Evolutionary conservation across 2,888 invertebrate genomes (phyloP), one percentile per base, ranked within the genome.

Genomic region (Spatulosminthurus flaviceps): DNA sequence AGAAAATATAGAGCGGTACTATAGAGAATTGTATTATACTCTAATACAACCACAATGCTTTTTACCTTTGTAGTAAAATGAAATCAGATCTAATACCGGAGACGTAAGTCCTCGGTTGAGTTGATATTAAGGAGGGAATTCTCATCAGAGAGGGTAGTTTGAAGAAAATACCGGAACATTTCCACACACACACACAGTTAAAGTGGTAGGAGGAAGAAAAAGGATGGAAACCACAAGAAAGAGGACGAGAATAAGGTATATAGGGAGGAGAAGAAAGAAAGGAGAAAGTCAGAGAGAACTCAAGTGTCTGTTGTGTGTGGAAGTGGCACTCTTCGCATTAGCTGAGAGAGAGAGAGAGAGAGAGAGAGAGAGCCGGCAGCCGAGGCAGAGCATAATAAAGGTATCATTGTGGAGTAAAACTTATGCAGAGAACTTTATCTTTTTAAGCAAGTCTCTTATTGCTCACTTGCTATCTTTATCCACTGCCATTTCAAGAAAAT

Each of bases 341-440:
- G 21, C 22, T 64, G 21, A 64, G 60, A 60, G 60, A 60, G 60
- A 60, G 60, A 19, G 19, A 60, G 16, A n/a, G n/a, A n/a, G n/a
- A n/a, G n/a, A n/a, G n/a, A n/a, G n/a, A n/a, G n/a, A n/a, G n/a
- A n/a, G n/a, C n/a, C n/a, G n/a, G n/a, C n/a, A 66, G 21, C 66
- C 24, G 66, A 29, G 24, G 28, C n/a, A 26, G 29, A n/a, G 67
- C n/a, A 72, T 51, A 72, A 72, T 34, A n/a, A 70, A 70, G 41
- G 70, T 70, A 70, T 70, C 34, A 41, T 70, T 70, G 70, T 29
- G 34, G 70, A 70, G 72, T 24, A 19, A 51, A 43, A 51, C 24
- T 72, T 72, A 42, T 51, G 72, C 51, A 43, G 72, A 24, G 51
- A 72, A 72, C 72, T 72, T 72, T 72, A 72, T 70, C 70, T 70